Evolutionary conservation across 2,888 invertebrate species (phyloP), one percentile per base, ranked within the genome.

Genomic region (Lasioglossum morio): DNA sequence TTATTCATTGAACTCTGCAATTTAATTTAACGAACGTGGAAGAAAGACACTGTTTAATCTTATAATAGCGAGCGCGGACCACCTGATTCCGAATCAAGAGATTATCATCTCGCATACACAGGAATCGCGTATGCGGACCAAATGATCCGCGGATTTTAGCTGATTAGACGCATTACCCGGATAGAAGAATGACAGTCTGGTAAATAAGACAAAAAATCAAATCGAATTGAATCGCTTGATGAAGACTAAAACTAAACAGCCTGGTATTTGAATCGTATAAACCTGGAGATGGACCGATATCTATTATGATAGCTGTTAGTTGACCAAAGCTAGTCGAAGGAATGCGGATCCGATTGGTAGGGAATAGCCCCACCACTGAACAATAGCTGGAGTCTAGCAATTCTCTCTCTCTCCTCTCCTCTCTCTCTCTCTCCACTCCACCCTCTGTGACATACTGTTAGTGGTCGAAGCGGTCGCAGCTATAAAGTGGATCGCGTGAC

Each of bases 91-190:
- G 82, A 84, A 86, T 80, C 77, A 77, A 85, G 85, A 87, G 87
- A 90, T 90, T 87, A 86, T 88, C 84, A 73, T 86, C 84, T 82
- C 69, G 82, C 73, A 4, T 82, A 87, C 75, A 72, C 82, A 84
- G 80, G 75, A 88, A 82, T 79, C 19, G 72, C 77, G 77, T 82
- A 85, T 79, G 84, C 84, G 87, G 86, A 87, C 86, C 90, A 85
- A 86, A 77, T 87, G 87, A 90, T 90, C 85, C 86, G 43, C 75
- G 81, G 84, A 90, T 90, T 90, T 90, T 90, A 90, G 90, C 87
- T 79, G 87, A 89, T 89, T 86, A 90, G 82, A 79, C 76, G 79
- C 86, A 87, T 90, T 90, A 90, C 79, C 86, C 84, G n/a, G n/a
- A n/a, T n/a, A n/a, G 23, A 53, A 8, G 2, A 53, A 53, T 2